phyloP scores from a whole-genome alignment of 1,140 invertebrate species.

The Heliothis subflexa region DNA sequence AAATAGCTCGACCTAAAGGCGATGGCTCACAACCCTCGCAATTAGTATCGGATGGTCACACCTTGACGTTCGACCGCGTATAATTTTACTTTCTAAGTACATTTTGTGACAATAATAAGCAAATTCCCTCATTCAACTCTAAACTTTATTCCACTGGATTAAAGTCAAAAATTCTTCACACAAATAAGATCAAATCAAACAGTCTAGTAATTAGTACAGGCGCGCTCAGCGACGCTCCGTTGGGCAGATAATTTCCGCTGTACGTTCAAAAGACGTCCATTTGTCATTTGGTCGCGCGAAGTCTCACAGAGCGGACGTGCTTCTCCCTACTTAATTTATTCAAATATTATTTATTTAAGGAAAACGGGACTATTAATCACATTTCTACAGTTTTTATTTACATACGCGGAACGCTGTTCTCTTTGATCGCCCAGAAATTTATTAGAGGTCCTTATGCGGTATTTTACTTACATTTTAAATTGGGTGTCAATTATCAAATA shows the following conservation, averaged over 20 bases:
- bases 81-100: slow-evolving; percentile 85
- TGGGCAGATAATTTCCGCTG: slow-evolving; percentile 85
- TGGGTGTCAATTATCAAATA: slow-evolving; percentile 30
- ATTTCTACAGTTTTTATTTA: slow-evolving; percentile 83
- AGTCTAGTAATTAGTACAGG: slow-evolving; percentile 83
- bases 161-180: slow-evolving; percentile 59
- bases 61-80: slow-evolving; percentile 78
- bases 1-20: slow-evolving; percentile 67
- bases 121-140: slow-evolving; percentile 45
- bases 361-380: slow-evolving; percentile 84
- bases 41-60: slow-evolving; percentile 84
- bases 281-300: slow-evolving; percentile 83
- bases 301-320: slow-evolving; percentile 77
- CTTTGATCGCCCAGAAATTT: slow-evolving; percentile 79
- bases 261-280: slow-evolving; percentile 82
- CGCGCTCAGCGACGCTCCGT: slow-evolving; percentile 79
- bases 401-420: slow-evolving; percentile 66
- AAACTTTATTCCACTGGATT: slow-evolving; percentile 56
- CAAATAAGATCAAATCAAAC: slow-evolving; percentile 79
- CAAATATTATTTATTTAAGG: slow-evolving; percentile 85
- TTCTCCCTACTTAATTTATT: slow-evolving; percentile 82
- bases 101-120: slow-evolving; percentile 81
- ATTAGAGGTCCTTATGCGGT: slow-evolving; percentile 57
- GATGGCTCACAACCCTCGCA: slow-evolving; percentile 73
- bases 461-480: slow-evolving; percentile 38